phyloP scores from a whole-genome alignment of 2,797 vertebrate genomes.

The Mallotus villosus region DNA sequence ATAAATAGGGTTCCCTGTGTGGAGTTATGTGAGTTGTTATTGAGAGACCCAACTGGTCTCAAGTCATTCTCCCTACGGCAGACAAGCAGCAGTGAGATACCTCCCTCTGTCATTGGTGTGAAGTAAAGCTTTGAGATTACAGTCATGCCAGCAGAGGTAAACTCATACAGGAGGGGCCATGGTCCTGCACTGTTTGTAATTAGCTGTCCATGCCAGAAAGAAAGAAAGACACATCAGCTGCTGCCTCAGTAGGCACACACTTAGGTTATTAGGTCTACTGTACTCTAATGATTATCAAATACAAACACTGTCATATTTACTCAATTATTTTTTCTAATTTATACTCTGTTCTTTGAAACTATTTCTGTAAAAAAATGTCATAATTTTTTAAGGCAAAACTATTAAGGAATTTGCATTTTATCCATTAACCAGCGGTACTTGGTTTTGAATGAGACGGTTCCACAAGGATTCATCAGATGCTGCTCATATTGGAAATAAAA shows the following conservation, averaged over 20 bases:
- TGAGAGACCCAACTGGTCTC: slow-evolving; percentile 11
- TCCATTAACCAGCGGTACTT: too few species aligned
- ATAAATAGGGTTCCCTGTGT: slow-evolving; percentile 20
- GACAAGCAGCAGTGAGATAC: background rate
- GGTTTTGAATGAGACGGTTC: background rate
- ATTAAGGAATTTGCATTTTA: too few species aligned
- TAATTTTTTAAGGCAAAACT: too few species aligned
- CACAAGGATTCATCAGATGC: background rate
- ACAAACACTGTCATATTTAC: background rate
- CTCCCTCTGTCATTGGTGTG: background rate
- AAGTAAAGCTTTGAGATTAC: slow-evolving; percentile 13
- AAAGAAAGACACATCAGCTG: slow-evolving; percentile 1
- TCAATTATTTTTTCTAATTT: too few species aligned
- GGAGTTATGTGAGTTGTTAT: background rate
- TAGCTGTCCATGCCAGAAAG: slow-evolving; percentile 19
- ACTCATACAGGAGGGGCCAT: slow-evolving; percentile 17
- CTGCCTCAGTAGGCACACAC: background rate
- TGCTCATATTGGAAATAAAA: background rate
- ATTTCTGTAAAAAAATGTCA: too few species aligned
- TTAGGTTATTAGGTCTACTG: background rate
- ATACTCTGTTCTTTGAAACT: too few species aligned
- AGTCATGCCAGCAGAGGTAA: background rate
- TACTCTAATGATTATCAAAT: background rate
- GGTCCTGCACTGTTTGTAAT: slow-evolving; percentile 22
- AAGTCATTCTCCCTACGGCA: slow-evolving; percentile 6